phyloP scores from a whole-genome alignment of 1,140 invertebrate genomes.

The Aphis craccivora region DNA sequence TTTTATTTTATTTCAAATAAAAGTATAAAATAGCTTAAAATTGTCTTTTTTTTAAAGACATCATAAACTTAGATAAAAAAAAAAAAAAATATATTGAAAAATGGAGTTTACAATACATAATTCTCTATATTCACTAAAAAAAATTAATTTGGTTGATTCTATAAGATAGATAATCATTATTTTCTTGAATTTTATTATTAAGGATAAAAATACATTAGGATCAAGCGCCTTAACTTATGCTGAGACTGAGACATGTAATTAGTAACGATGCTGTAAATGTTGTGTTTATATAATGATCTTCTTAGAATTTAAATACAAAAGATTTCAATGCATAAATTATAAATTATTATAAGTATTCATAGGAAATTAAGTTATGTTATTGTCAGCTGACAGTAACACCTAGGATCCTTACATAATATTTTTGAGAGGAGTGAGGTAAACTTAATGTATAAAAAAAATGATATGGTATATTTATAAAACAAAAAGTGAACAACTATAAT shows the following conservation, averaged over 20 bases:
- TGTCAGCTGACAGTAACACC: background rate
- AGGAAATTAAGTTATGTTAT: background rate
- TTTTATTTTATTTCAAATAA: background rate
- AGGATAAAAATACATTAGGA: background rate
- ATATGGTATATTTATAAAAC: background rate
- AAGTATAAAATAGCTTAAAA: too few species aligned
- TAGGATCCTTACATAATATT: background rate
- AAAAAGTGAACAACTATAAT: background rate
- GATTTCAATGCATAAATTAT: background rate
- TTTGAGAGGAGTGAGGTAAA: background rate
- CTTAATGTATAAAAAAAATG: background rate
- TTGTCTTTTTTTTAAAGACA: background rate
- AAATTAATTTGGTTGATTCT: background rate
- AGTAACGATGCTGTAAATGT: background rate
- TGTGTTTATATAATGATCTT: background rate
- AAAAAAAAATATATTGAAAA: background rate
- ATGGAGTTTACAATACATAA: background rate
- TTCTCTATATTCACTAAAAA: background rate
- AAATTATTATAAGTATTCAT: background rate
- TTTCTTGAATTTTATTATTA: background rate
- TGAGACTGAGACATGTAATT: background rate
- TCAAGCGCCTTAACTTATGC: background rate
- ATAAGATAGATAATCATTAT: background rate
- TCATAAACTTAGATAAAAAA: background rate
- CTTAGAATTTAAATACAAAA: background rate